phyloP scores from a whole-genome alignment of 2,113 vertebrate genomes.

The Silurus meridionalis region DNA sequence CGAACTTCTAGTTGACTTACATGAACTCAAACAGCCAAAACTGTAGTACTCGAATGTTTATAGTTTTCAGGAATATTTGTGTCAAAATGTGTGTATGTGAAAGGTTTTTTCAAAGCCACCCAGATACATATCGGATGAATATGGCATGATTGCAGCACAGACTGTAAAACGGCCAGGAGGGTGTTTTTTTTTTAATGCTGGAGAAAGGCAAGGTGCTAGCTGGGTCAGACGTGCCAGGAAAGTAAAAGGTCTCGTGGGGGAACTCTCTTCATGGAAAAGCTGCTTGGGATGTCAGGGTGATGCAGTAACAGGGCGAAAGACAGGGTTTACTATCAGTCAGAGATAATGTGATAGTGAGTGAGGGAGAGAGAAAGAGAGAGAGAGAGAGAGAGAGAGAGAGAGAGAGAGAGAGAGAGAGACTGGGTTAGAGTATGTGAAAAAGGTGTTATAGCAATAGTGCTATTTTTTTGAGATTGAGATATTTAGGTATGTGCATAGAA shows the following conservation, averaged over 20 bases:
- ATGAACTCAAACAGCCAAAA: not conserved
- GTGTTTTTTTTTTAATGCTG: not conserved
- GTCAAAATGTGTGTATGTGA: not conserved
- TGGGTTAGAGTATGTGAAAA: not conserved
- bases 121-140: not conserved
- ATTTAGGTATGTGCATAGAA: no score
- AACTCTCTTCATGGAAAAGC: not conserved
- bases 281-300: slow-evolving; percentile 9
- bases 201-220: not conserved
- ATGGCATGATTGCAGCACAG: not conserved
- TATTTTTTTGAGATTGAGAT: not conserved
- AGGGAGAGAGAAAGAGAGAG: not conserved
- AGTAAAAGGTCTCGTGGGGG: slow-evolving; percentile 8
- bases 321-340: not conserved
- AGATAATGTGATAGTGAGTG: not conserved
- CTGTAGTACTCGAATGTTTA: not conserved
- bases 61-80: not conserved
- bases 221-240: slow-evolving; percentile 1
- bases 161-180: not conserved
- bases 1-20: not conserved
- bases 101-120: not conserved
- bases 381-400: not conserved
- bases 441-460: not conserved
- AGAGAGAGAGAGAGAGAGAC: not conserved
- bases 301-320: not conserved